These are phyloP conservation scores for Dreissena polymorpha DNA, from an alignment of 1,140 invertebrate genomes.

Conservation along the genomic window DNA sequence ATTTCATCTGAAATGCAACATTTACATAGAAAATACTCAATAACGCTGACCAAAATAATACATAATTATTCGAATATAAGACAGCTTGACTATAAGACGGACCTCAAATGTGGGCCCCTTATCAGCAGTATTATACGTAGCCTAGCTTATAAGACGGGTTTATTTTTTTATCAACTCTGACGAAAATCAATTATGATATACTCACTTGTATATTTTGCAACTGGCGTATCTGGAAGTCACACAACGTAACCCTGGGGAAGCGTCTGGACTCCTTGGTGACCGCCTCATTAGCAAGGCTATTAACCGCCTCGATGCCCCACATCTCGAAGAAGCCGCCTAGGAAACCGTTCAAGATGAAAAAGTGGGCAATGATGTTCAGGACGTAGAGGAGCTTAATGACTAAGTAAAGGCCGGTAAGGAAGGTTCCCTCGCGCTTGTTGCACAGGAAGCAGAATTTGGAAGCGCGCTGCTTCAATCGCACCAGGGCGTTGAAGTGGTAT, in stretches of 20 bases:
- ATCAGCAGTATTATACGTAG: too few species aligned
- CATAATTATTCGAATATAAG: too few species aligned
- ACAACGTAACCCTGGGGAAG: constrained; percentile 80
- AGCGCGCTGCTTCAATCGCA: constrained; percentile 68
- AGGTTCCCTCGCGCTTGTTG: constrained; percentile 81
- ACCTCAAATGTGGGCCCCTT: too few species aligned
- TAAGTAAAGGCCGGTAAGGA: constrained; percentile 80
- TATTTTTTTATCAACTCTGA: too few species aligned
- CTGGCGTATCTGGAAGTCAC: constrained; percentile 81
- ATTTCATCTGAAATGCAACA: too few species aligned
- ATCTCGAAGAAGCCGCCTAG: constrained; percentile 80
- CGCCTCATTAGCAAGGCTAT: constrained; percentile 76
- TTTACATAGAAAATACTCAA: too few species aligned
- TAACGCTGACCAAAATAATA: too few species aligned
- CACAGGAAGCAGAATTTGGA: constrained; percentile 75
- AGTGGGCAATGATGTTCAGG: constrained; percentile 80
- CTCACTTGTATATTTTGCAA: constrained; percentile 72
- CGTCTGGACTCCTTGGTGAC: constrained; percentile 77
- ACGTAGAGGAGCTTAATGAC: constrained; percentile 81
- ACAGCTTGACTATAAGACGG: too few species aligned
- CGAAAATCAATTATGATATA: too few species aligned
- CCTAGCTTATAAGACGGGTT: too few species aligned
- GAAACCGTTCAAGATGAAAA: constrained; percentile 81
- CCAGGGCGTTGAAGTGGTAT: constrained; percentile 70
- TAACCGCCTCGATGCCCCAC: constrained; percentile 80